Conservation (phyloP, 2,113 vertebrate genomes). For the Caranx ignobilis region DNA sequence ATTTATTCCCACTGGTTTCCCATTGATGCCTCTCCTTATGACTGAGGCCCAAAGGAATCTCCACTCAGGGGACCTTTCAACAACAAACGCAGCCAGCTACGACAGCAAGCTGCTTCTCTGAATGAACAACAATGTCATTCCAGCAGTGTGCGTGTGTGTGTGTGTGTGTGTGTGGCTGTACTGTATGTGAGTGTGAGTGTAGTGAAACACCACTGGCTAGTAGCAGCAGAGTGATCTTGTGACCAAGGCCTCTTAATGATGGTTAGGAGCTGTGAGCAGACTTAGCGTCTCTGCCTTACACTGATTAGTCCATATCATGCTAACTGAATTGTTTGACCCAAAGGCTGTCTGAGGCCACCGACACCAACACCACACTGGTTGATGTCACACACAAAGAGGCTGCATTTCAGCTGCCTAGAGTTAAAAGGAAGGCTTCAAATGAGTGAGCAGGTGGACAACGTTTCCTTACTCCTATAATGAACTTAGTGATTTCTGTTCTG, state of each 20-base stretch:
- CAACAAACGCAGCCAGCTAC: constrained; percentile 83
- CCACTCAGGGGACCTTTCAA: constrained; percentile 81
- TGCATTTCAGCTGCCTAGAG: neutral
- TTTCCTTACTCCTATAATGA: neutral
- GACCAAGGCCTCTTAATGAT: constrained; percentile 77
- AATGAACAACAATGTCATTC: constrained; percentile 82
- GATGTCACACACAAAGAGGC: neutral
- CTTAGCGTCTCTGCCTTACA: constrained; percentile 40
- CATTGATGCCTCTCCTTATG: constrained; percentile 82
- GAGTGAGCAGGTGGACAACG: neutral
- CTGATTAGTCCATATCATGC: constrained; percentile 49
- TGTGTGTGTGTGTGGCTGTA: constrained; percentile 48
- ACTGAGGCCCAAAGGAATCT: constrained; percentile 82
- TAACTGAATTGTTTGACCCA: constrained; percentile 36
- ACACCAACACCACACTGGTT: neutral
- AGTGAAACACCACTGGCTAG: constrained; percentile 69
- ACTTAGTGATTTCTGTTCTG: neutral
- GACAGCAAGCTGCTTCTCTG: constrained; percentile 83
- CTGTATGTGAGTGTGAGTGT: constrained; percentile 52
- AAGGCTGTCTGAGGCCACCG: neutral
- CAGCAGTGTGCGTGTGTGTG: constrained; percentile 66
- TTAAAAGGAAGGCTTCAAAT: neutral
- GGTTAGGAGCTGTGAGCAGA: constrained; percentile 63
- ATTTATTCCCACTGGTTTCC: constrained; percentile 74
- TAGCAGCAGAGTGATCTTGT: constrained; percentile 76